These are phyloP conservation scores for Thripadectes ignobilis DNA, from an alignment of 2,797 vertebrate species.

Conservation along the genomic window DNA sequence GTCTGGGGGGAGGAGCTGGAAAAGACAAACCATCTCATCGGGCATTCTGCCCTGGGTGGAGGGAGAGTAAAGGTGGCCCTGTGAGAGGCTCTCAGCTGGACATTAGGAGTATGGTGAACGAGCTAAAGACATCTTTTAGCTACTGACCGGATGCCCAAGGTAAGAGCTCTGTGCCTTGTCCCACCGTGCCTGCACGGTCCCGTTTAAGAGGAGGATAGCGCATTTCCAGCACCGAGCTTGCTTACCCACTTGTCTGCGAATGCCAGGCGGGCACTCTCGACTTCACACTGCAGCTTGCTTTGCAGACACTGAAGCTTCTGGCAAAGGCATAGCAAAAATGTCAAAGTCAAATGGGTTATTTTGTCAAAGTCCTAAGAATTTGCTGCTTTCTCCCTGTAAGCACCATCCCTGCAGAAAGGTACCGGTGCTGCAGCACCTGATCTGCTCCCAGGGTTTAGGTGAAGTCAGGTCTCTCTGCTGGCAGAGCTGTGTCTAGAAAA, in stretches of 20 bases:
- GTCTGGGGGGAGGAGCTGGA: constrained; percentile 32
- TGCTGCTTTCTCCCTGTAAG: background rate
- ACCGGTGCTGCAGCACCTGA: background rate
- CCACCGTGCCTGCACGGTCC: accelerated
- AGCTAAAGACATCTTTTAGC: background rate
- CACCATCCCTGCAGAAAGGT: background rate
- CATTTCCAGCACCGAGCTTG: constrained; percentile 73
- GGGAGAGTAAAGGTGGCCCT: background rate
- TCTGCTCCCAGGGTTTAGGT: background rate
- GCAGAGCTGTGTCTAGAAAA: background rate
- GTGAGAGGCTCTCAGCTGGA: background rate
- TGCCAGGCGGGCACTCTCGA: constrained; percentile 46
- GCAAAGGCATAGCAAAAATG: constrained; percentile 43
- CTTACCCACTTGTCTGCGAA: constrained; percentile 67
- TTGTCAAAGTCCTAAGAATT: background rate
- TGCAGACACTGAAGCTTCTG: constrained; percentile 68
- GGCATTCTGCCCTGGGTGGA: background rate
- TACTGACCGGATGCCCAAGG: constrained; percentile 12
- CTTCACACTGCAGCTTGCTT: constrained; percentile 69
- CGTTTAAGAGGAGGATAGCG: constrained; percentile 70
- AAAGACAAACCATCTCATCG: background rate
- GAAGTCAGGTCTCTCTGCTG: background rate
- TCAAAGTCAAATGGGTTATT: background rate
- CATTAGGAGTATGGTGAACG: background rate
- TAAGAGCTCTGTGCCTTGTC: constrained; percentile 12